Evolutionary conservation across 1,140 invertebrate genomes (phyloP).

Genomic region (Lethocerus indicus): DNA sequence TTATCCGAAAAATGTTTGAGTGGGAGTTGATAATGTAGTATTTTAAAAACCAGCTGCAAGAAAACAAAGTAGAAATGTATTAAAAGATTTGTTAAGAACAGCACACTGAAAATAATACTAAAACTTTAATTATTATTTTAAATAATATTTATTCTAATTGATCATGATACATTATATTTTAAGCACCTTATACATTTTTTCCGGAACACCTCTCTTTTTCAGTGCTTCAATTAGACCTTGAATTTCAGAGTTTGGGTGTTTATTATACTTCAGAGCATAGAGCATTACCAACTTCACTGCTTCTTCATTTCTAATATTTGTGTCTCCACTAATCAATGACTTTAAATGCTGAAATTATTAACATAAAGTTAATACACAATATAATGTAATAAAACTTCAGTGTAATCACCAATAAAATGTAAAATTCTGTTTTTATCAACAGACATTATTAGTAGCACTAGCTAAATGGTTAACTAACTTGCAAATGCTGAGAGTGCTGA

Average conservation of each 20-base stretch:
- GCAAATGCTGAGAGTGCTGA: constrained; percentile 76
- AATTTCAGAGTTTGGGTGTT: constrained; percentile 74
- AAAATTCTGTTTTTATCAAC: constrained; percentile 30
- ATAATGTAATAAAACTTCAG: neutral
- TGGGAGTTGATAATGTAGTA: too few species aligned
- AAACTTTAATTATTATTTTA: too few species aligned
- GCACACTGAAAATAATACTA: too few species aligned
- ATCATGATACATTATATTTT: too few species aligned
- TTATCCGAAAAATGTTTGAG: too few species aligned
- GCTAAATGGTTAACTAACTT: constrained; percentile 28
- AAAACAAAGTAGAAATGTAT: too few species aligned
- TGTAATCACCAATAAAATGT: neutral
- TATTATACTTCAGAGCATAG: constrained; percentile 86
- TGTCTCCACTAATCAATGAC: constrained; percentile 39
- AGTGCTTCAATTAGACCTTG: constrained; percentile 51
- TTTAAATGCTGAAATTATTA: constrained; percentile 22
- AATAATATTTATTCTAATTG: too few species aligned
- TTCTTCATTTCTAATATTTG: constrained; percentile 60
- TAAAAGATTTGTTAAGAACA: too few species aligned
- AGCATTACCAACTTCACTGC: constrained; percentile 76
- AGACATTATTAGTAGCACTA: neutral
- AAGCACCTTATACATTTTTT: constrained; percentile 33
- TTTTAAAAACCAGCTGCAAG: too few species aligned
- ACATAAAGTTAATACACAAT: neutral
- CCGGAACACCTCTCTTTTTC: constrained; percentile 43